phyloP scores from a whole-genome alignment of 2,797 vertebrate species.

The Esox lucius region DNA sequence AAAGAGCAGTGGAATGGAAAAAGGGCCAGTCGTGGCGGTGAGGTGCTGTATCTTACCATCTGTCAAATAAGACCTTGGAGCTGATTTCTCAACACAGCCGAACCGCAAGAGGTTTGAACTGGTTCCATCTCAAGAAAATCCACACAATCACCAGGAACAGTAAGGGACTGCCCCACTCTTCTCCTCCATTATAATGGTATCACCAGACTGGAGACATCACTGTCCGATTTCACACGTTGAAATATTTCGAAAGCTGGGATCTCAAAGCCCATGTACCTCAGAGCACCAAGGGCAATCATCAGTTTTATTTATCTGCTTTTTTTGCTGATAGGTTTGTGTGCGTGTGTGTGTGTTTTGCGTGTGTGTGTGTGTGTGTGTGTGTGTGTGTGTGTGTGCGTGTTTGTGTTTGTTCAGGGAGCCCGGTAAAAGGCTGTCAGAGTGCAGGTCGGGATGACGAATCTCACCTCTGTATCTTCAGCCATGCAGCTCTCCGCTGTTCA shows the following conservation, averaged over 20 bases:
- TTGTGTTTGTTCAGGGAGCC: constrained; percentile 28
- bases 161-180: not conserved
- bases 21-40: not conserved
- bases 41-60: no score
- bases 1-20: not conserved
- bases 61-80: not conserved
- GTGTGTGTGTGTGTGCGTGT: constrained; percentile 23
- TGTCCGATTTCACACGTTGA: constrained; percentile 45
- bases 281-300: constrained; percentile 57
- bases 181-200: constrained; percentile 17
- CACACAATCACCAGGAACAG: not conserved
- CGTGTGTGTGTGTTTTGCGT: constrained; percentile 28
- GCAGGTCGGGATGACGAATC: constrained; percentile 65
- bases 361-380: constrained; percentile 27
- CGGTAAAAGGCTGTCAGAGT: constrained; percentile 41
- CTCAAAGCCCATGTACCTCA: constrained; percentile 9
- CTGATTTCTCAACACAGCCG: constrained; percentile 39
- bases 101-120: not conserved
- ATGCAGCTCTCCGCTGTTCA: constrained; percentile 46
- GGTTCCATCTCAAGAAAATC: not conserved
- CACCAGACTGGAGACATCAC: constrained; percentile 42
- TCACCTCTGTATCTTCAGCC: constrained; percentile 54
- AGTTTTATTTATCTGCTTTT: constrained; percentile 52
- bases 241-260: constrained; percentile 47
- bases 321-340: constrained; percentile 33